Evolutionary conservation across 2,113 vertebrate species (phyloP), one percentile per base, ranked within the genome.

Genomic region (Hucho hucho): DNA sequence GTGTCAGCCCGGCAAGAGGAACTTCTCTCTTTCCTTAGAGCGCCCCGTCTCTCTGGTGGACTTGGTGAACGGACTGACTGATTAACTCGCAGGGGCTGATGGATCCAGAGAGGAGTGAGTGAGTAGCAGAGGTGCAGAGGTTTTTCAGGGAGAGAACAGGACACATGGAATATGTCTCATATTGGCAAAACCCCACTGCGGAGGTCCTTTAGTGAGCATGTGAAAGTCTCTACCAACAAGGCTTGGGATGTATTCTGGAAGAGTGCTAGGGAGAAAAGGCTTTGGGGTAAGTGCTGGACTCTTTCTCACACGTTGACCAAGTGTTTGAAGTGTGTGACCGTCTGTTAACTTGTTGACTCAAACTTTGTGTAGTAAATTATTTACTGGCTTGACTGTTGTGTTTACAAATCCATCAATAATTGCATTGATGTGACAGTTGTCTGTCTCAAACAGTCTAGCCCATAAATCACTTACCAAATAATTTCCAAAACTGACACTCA

Each of bases 241-340:
- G 93, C 91, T 4, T 93, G 93, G 95, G 93, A 95, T 0, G 83
- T 84, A 71, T 92, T 95, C 92, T 95, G 95, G 95, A 96, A 84
- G 83, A 92, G 89, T 0, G 64, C 92, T 66, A 90, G 94, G 80
- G 95, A 94, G 84, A 89, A 91, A 74, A 85, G 91, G 64, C 91
- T 95, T 5, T 86, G 93, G 93, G 93, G 94, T 96, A 81, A 89
- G 83, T 85, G 16, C 6, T 28, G 43, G 4, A 24, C 11, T 49
- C n/a, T 25, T 58, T 4, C 32, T 32, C 37, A 46, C 61, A 7
- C 56, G 14, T 46, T 56, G 70, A 16, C 43, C 53, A 14, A 22
- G 7, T 64, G 58, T 46, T 2, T 74, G 20, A 6, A 64, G 69
- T 22, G 13, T 12, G n/a, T 13, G 22, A 24, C 1, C 13, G 1